Conservation (phyloP, 2,888 invertebrate genomes). For the Epinotia bilunana region DNA sequence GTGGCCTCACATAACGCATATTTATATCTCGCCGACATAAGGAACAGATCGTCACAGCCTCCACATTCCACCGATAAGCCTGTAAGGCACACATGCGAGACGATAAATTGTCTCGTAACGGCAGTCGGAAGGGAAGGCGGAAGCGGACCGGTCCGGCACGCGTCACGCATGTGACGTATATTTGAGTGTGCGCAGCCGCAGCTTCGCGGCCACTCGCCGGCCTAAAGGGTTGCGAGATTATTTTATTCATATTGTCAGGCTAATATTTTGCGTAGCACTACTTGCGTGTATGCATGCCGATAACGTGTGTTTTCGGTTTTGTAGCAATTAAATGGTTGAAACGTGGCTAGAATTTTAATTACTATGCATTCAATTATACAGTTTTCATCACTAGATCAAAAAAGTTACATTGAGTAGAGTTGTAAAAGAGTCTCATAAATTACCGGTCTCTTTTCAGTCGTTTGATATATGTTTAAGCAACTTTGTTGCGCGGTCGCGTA, state of each 20-base stretch:
- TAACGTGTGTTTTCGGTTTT: not conserved
- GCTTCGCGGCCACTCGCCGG: not conserved
- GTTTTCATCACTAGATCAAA: not conserved
- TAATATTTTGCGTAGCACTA: too few relatives aligned
- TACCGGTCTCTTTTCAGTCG: not conserved
- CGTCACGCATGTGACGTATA: constrained; percentile 21
- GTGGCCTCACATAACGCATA: constrained; percentile 13
- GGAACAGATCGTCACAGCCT: constrained; percentile 30
- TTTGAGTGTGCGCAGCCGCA: constrained; percentile 6
- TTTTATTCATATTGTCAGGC: not conserved
- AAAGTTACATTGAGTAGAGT: not conserved
- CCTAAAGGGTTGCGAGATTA: not conserved
- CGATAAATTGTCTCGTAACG: constrained; percentile 34
- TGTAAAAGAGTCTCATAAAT: not conserved
- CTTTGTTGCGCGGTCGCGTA: not conserved
- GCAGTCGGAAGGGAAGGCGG: constrained; percentile 44
- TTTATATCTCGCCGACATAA: constrained; percentile 17
- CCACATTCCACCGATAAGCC: constrained; percentile 27
- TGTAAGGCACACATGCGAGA: constrained; percentile 27
- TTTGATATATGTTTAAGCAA: too few relatives aligned
- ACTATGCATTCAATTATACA: not conserved
- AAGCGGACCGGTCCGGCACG: constrained; percentile 39
- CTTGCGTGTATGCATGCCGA: not conserved
- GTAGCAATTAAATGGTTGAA: not conserved
- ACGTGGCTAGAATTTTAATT: not conserved